Percentiles rank a stretch among this genome's conserved stretches.
These are phyloP conservation scores for Druceiella hillmani DNA, from an alignment of 2,888 invertebrate genomes.

Conservation along the genomic window DNA sequence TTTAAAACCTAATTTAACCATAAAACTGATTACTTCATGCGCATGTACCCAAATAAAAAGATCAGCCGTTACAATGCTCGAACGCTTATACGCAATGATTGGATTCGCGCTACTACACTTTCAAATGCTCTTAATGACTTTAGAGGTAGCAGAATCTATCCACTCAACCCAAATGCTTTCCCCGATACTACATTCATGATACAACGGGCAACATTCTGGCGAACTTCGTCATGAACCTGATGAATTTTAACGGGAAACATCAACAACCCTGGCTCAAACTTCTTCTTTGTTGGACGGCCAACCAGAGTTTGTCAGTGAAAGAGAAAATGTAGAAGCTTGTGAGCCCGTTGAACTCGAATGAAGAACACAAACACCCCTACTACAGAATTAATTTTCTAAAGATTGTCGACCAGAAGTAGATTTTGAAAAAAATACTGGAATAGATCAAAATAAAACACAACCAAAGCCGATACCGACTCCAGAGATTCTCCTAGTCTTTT, in stretches of 20 bases:
- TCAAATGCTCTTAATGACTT: conserved; percentile 23
- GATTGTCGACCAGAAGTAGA: too few species aligned
- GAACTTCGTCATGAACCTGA: too few species aligned
- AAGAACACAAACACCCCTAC: conserved; percentile 6
- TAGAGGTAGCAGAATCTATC: conserved; percentile 22
- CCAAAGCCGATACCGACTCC: conserved; percentile 6
- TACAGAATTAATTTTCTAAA: too few species aligned
- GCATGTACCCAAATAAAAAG: conserved; percentile 20
- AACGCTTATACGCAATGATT: conserved; percentile 19
- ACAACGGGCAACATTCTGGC: conserved; percentile 5
- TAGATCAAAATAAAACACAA: too few species aligned
- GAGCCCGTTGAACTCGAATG: neutral
- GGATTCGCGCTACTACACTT: conserved; percentile 21
- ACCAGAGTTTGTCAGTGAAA: too few species aligned
- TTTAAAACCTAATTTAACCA: conserved; percentile 22
- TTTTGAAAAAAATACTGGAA: too few species aligned
- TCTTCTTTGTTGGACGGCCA: too few species aligned
- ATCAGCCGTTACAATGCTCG: conserved; percentile 20
- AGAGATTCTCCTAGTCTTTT: conserved; percentile 12
- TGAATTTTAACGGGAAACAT: too few species aligned
- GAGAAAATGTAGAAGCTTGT: too few species aligned
- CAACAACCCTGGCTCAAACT: too few species aligned
- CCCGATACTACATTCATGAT: conserved; percentile 19
- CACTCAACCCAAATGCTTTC: conserved; percentile 19
- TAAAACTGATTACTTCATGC: conserved; percentile 21